A percentile compares a stretch with the other conserved stretches of the same genome.
Evolutionary conservation across 2,797 vertebrate genomes (phyloP).

Genomic region (Falco peregrinus): DNA sequence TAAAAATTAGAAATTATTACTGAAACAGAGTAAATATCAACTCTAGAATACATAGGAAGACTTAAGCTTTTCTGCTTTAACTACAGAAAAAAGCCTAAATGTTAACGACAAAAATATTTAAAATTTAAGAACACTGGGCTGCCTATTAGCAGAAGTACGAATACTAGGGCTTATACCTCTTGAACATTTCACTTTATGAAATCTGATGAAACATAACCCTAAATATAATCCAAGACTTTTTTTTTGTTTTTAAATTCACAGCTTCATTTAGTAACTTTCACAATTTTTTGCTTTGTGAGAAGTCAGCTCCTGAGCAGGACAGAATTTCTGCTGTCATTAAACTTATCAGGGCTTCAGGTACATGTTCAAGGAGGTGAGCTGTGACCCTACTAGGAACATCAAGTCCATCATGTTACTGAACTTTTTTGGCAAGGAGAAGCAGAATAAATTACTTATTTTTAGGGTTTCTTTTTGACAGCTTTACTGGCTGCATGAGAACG

Average conservation of each 20-base stretch:
- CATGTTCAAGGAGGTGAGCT: background rate
- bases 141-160: background rate
- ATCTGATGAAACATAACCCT: background rate
- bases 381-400: background rate
- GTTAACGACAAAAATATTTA: background rate
- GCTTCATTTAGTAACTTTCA: background rate
- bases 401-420: background rate
- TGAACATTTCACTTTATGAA: background rate
- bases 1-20: background rate
- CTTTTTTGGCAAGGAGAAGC: background rate
- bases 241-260: background rate
- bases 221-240: background rate
- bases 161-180: background rate
- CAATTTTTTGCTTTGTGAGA: background rate
- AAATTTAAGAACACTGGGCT: background rate
- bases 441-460: background rate
- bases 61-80: background rate
- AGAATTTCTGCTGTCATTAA: background rate
- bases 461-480: background rate
- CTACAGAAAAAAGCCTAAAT: background rate
- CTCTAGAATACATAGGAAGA: background rate
- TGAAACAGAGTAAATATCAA: background rate
- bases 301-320: background rate
- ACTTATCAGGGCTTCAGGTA: background rate
- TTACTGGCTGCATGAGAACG: background rate